Percentiles rank a stretch among this genome's conserved stretches.
phyloP scores from a whole-genome alignment of 1,140 invertebrate species.

The Anoplolepis gracilipes region DNA sequence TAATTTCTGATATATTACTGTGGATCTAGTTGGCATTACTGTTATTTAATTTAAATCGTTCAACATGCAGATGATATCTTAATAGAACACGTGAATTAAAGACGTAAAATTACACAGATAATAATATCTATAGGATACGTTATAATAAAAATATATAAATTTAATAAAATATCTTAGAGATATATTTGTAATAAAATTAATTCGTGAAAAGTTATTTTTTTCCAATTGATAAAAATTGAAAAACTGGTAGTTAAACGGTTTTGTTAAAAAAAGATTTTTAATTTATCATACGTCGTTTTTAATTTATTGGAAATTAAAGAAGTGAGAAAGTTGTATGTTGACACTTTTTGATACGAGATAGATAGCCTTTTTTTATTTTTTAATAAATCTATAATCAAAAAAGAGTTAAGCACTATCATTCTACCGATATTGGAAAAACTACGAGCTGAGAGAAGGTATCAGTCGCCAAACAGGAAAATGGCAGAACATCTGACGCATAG shows the following conservation, averaged over 20 bases:
- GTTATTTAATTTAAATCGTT: neutral
- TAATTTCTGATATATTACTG: neutral
- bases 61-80: neutral
- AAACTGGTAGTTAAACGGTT: neutral
- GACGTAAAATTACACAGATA: neutral
- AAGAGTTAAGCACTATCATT: neutral
- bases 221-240: neutral
- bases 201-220: neutral
- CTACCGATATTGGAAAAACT: conserved; percentile 34
- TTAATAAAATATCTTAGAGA: neutral
- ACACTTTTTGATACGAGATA: neutral
- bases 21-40: no score
- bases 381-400: conserved; percentile 14
- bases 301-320: conserved; percentile 21
- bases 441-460: neutral
- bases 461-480: conserved; percentile 13
- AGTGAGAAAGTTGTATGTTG: neutral
- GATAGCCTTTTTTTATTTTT: conserved; percentile 12
- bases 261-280: neutral
- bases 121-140: neutral
- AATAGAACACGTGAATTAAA: neutral
- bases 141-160: neutral
- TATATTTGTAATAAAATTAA: neutral
- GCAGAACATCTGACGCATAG: conserved; percentile 23
- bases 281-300: conserved; percentile 11